Conservation (phyloP, 1,140 invertebrate species). For the Teleogryllus occipitalis region DNA sequence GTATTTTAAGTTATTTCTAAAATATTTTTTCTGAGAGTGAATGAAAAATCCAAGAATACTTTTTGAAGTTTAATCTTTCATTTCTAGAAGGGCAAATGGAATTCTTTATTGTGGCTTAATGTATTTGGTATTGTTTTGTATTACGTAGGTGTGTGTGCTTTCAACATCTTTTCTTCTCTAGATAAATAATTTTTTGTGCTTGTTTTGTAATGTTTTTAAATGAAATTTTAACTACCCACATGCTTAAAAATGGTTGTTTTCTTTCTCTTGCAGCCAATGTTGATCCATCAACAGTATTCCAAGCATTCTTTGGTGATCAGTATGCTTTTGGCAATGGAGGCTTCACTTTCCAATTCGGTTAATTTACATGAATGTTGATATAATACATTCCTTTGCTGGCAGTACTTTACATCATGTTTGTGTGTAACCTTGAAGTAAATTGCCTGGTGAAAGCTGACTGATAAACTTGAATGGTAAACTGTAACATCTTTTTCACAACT, state of each 20-base stretch:
- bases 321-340: constrained; percentile 40
- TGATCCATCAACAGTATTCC: constrained; percentile 69
- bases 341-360: constrained; percentile 60
- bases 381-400: not conserved
- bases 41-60: too few relatives aligned
- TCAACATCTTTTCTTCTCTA: too few relatives aligned
- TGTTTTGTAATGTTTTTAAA: not conserved
- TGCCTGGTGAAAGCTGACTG: not conserved
- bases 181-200: not conserved
- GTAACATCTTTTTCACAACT: not conserved
- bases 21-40: too few relatives aligned
- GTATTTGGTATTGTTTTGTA: too few relatives aligned
- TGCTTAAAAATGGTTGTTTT: not conserved
- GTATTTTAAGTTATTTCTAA: too few relatives aligned
- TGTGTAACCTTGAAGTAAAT: not conserved
- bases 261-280: constrained; percentile 50
- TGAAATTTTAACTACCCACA: not conserved
- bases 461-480: not conserved
- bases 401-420: not conserved
- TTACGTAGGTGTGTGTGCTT: too few relatives aligned
- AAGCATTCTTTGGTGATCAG: constrained; percentile 61
- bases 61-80: too few relatives aligned
- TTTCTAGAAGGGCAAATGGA: too few relatives aligned
- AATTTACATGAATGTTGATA: constrained; percentile 28
- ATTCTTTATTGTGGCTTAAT: too few relatives aligned